Base-by-base conservation (phyloP, 2,113 vertebrate genomes). In the Passer montanus region DNA sequence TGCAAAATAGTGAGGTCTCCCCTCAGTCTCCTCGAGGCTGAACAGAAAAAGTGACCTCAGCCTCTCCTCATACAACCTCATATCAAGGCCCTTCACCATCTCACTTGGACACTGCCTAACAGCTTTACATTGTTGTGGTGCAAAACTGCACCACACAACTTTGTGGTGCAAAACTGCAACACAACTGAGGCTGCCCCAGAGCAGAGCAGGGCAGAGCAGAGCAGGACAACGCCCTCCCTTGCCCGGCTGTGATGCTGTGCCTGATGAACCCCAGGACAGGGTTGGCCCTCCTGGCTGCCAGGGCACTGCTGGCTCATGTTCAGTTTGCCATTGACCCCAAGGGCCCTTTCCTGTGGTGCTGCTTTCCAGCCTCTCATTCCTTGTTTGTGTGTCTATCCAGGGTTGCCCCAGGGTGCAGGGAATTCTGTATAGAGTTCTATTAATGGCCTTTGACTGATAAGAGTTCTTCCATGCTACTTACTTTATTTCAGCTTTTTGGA, bases 301-400 rank as follows among this genome's bases (percentile, higher is more conserved):
- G 58, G 58, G 17, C 47, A 63, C 47, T 63, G 58, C 22, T 72
- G 47, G 0, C 27, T 62, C 10, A 37, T 10, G 2, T 26, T 8
- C 20, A 26, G 1, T 33, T 53, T 33, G 4, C 4, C 17, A 13
- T 3, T 0, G 1, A 44, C 10, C 5, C 6, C 13, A 14, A 26
- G 11, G 39, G 14, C 8, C 16, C 39, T 17, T 53, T 46, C 28
- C 56, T n/a, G 4, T 11, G 5, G 27, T 53, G 22, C 39, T 63
- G 13, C 39, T 37, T 8, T 33, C 27, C 58, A 73, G 27, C 33
- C 23, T 72, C 27, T 49, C 31, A 15, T 84, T 63, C 33, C 81
- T 24, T 5, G 30, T 41, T 67, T 58, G 5, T 49, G 35, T 41
- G 8, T 24, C 33, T 28, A 13, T 30, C 12, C 30, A 58, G 43